These are phyloP conservation scores for Andrena chrysosceles DNA, from an alignment of 2,888 invertebrate species.

Conservation along the genomic window DNA sequence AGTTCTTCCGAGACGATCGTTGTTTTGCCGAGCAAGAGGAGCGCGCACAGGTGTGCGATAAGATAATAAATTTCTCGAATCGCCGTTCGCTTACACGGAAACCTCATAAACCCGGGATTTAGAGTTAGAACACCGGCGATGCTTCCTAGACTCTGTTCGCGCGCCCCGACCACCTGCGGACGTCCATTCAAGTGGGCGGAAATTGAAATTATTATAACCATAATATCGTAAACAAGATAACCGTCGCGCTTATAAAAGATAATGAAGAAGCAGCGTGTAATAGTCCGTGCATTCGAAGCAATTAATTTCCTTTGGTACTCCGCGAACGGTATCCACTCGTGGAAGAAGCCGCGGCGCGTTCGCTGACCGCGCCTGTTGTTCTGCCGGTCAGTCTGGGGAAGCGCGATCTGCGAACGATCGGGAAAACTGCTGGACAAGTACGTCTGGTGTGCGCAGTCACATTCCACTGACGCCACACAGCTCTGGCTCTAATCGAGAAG, in stretches of 20 bases:
- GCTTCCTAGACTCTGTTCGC: slow-evolving; percentile 45
- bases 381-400: neutral
- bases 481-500: slow-evolving; percentile 36
- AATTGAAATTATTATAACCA: slow-evolving; percentile 59
- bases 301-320: slow-evolving; percentile 2
- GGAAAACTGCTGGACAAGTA: neutral
- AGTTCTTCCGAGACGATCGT: slow-evolving; percentile 2
- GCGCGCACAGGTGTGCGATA: slow-evolving; percentile 33
- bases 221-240: slow-evolving; percentile 47
- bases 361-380: neutral
- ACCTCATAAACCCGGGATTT: slow-evolving; percentile 57
- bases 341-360: neutral
- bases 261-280: slow-evolving; percentile 24
- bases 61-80: slow-evolving; percentile 48
- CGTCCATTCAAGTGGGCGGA: slow-evolving; percentile 44
- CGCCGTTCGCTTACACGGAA: slow-evolving; percentile 34
- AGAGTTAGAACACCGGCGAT: slow-evolving; percentile 50
- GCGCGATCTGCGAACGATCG: neutral
- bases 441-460: slow-evolving; percentile 2
- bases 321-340: neutral
- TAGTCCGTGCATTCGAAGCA: neutral
- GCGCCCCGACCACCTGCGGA: slow-evolving; percentile 59
- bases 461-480: slow-evolving; percentile 44
- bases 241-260: slow-evolving; percentile 28
- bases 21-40: slow-evolving; percentile 14